Conservation (phyloP, 2,888 invertebrate genomes). For the Argyra leucocephala region DNA sequence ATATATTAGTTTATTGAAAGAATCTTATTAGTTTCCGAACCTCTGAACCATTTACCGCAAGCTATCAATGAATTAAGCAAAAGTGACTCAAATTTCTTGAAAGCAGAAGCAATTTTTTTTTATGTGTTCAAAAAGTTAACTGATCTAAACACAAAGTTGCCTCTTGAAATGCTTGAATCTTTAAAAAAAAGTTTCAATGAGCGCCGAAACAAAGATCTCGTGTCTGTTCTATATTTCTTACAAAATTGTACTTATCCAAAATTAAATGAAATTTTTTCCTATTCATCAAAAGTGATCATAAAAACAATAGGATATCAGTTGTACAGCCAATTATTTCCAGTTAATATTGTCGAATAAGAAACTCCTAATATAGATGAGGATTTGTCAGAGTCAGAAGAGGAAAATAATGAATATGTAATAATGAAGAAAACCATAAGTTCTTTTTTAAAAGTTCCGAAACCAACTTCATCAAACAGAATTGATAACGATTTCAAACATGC, state of each 20-base stretch:
- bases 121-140: conserved; percentile 3
- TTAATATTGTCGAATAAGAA: neutral
- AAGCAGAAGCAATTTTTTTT: neutral
- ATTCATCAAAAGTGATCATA: neutral
- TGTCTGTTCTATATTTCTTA: conserved; percentile 4
- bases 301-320: neutral
- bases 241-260: neutral
- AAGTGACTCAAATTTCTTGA: neutral
- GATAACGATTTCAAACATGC: too few species aligned
- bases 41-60: neutral
- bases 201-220: neutral
- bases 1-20: neutral
- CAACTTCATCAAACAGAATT: too few species aligned
- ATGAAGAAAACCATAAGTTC: too few species aligned
- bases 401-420: too few species aligned
- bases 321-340: conserved; percentile 3
- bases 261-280: neutral
- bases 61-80: neutral
- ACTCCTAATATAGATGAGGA: neutral
- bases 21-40: conserved; percentile 7
- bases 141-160: conserved; percentile 5
- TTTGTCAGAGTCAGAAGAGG: neutral
- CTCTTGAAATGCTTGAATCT: conserved; percentile 2
- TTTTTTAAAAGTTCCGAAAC: too few species aligned
- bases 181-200: neutral